Conservation (phyloP, 2,888 invertebrate genomes). For the Zelleria hepariella region DNA sequence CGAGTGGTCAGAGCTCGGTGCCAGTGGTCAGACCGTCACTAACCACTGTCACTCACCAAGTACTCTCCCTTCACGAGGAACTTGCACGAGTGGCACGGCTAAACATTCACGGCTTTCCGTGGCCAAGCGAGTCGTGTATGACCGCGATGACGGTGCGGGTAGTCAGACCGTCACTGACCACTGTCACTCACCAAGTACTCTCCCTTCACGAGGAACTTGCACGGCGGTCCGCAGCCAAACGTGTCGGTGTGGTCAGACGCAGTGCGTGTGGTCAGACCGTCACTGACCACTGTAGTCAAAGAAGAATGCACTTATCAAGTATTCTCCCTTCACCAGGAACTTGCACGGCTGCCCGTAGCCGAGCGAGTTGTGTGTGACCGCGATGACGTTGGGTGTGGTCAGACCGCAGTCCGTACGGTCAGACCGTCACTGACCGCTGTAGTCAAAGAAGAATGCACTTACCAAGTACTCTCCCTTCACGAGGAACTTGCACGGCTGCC, state of each 20-base stretch:
- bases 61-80: constrained; percentile 62
- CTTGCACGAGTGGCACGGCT: no score
- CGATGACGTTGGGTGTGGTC: constrained; percentile 78
- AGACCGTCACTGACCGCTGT: no score
- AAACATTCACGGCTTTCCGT: constrained; percentile 67
- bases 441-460: constrained; percentile 23
- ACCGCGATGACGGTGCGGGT: constrained; percentile 78
- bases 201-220: constrained; percentile 72
- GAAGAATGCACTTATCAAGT: constrained; percentile 42
- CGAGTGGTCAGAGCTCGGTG: no score
- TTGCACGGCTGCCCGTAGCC: constrained; percentile 74
- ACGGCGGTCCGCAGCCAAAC: constrained; percentile 69
- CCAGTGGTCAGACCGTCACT: no score
- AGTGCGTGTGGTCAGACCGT: no score
- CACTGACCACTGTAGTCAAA: no score
- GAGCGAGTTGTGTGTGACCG: constrained; percentile 78
- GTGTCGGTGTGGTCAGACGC: no score
- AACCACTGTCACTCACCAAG: not conserved
- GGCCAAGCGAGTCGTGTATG: constrained; percentile 70
- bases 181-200: constrained; percentile 60
- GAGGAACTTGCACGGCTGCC: constrained; percentile 75
- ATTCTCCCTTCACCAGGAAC: constrained; percentile 64
- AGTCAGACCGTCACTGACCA: no score
- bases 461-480: constrained; percentile 57
- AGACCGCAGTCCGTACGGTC: no score